These are phyloP conservation scores for Neodiprion pinetum DNA, from an alignment of 1,140 invertebrate species.

Conservation along the genomic window DNA sequence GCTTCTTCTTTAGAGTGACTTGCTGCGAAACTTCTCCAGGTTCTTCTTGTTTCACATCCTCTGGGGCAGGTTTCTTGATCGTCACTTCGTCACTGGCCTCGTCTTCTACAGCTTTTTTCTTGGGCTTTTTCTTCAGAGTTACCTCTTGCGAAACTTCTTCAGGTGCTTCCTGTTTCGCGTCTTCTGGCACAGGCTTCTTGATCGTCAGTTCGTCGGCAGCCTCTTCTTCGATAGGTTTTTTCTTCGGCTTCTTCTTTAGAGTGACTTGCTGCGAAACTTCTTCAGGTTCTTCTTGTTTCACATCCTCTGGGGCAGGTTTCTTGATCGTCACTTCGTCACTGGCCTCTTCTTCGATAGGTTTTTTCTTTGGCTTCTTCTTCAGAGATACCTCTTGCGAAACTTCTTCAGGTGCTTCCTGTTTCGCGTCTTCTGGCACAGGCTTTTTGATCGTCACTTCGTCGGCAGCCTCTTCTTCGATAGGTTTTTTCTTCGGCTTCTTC, in stretches of 20 bases:
- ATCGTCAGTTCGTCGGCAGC: constrained; percentile 40
- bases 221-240: constrained; percentile 43
- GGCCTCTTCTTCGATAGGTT: constrained; percentile 33
- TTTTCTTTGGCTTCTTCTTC: constrained; percentile 28
- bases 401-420: constrained; percentile 28
- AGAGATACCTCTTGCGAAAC: constrained; percentile 24
- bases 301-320: constrained; percentile 21
- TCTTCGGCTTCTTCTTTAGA: constrained; percentile 49
- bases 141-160: constrained; percentile 34
- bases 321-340: constrained; percentile 31
- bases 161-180: constrained; percentile 23
- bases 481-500: constrained; percentile 33
- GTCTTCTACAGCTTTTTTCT: constrained; percentile 15
- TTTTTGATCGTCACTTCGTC: constrained; percentile 32
- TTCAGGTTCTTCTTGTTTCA: constrained; percentile 33
- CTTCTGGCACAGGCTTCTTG: constrained; percentile 38
- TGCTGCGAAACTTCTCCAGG: constrained; percentile 25
- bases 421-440: constrained; percentile 21
- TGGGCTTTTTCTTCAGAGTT: constrained; percentile 41
- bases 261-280: constrained; percentile 41
- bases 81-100: constrained; percentile 23
- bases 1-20: constrained; percentile 19
- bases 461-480: constrained; percentile 42
- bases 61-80: constrained; percentile 37
- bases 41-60: constrained; percentile 22